Evolutionary conservation across 2,113 vertebrate genomes (phyloP), one percentile per base, ranked within the genome.

Genomic region (Progne subis): DNA sequence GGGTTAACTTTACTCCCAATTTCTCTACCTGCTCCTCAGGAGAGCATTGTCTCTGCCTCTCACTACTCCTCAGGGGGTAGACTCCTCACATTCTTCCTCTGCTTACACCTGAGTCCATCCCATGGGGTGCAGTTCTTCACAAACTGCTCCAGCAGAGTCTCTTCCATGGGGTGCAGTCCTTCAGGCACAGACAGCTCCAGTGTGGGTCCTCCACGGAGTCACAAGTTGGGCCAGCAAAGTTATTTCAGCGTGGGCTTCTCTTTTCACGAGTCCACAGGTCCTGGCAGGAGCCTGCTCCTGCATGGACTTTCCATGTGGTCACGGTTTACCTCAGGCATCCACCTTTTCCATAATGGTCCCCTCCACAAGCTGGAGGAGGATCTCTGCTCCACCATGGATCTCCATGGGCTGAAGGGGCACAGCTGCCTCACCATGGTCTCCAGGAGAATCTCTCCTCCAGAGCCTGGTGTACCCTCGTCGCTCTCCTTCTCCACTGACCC

Each of bases 381-480:
- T 41, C 29, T 71, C 41, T 64, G 67, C 34, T 34, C 34, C 43
- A 11, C 20, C 25, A 10, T 5, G 37, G 46, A 29, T 4, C 15
- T 44, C 39, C 60, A 46, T 1, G 16, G 37, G 52, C 32, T 75
- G 39, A 21, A 75, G 32, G 29, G 24, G 7, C 11, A n/a, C 53
- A 68, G 28, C 46, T n/a, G 53, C 53, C 24, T n/a, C 69, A 53
- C 53, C 46, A 41, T 2, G 0, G 52, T 8, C 44, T 74, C 32
- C 44, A 37, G 26, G 10, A 37, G 15, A 74, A 37, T 14, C 37
- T 65, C 68, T 3, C 32, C 44, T 32, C 32, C 0, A 0, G 32
- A 2, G 24, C 13, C 78, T 75, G 60, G 77, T 60, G 13, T 2
- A 18, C 11, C 20, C 20, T 41, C 1, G 0, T 46, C 23, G 53